These are phyloP conservation scores for Oligia latruncula DNA, from an alignment of 2,888 invertebrate species.

Conservation along the genomic window DNA sequence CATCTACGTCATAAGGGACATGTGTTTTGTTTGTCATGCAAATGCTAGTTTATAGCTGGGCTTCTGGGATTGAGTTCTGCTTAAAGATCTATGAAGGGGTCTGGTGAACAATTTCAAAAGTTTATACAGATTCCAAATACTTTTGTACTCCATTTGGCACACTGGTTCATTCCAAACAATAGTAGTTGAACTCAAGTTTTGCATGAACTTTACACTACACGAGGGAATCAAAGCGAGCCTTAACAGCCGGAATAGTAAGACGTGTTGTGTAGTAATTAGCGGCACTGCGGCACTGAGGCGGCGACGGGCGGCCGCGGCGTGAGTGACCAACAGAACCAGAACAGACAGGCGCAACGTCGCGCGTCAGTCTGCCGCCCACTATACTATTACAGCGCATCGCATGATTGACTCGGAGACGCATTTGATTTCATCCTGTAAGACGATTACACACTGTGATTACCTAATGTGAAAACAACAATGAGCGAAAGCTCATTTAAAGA, in stretches of 20 bases:
- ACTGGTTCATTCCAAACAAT: background rate
- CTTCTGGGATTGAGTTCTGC: background rate
- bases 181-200: background rate
- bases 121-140: background rate
- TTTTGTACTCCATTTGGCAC: background rate
- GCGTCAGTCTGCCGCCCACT: slow-evolving; percentile 24
- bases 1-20: background rate
- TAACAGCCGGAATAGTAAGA: slow-evolving; percentile 37
- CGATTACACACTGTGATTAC: slow-evolving; percentile 6
- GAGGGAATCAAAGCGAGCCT: slow-evolving; percentile 25
- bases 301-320: background rate
- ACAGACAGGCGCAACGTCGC: background rate
- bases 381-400: background rate
- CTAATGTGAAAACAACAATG: slow-evolving; percentile 3
- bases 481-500: slow-evolving; percentile 7
- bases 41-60: background rate
- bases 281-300: slow-evolving; percentile 16
- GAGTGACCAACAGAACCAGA: background rate
- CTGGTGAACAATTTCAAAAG: background rate
- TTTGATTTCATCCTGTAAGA: background rate
- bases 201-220: background rate
- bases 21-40: background rate
- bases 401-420: slow-evolving; percentile 14
- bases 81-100: background rate
- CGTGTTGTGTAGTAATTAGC: slow-evolving; percentile 42